Conservation (phyloP, 2,888 invertebrate genomes). For the Pachydiplax longipennis region DNA sequence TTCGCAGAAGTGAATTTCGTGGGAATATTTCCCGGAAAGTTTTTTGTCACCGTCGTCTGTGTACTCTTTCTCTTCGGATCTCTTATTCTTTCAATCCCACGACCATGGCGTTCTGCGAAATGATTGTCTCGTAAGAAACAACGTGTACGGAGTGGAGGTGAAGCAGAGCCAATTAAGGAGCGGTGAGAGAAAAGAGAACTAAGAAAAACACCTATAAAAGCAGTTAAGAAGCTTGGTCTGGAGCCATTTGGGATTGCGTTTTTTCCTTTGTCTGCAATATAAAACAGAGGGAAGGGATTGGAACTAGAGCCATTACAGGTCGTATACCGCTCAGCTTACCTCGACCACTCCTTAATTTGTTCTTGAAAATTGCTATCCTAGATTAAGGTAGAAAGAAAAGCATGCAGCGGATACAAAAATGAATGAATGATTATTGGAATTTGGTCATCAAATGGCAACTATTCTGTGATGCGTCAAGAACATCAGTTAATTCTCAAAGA, state of each 20-base stretch:
- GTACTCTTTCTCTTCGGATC: background rate
- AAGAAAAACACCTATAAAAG: background rate
- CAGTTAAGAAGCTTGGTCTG: background rate
- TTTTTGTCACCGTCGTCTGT: background rate
- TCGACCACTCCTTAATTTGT: too few relatives aligned
- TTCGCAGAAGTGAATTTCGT: too few relatives aligned
- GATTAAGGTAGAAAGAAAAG: too few relatives aligned
- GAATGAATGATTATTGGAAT: too few relatives aligned
- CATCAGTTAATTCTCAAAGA: too few relatives aligned
- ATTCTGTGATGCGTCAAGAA: too few relatives aligned
- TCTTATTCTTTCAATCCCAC: background rate
- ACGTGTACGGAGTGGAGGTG: background rate
- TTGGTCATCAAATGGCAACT: too few relatives aligned
- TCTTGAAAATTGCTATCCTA: too few relatives aligned
- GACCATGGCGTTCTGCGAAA: slow-evolving; percentile 20
- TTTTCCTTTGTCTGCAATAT: background rate
- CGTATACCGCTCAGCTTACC: background rate
- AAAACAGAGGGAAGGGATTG: background rate
- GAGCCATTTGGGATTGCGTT: background rate
- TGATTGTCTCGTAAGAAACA: background rate
- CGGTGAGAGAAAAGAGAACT: background rate
- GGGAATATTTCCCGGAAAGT: background rate
- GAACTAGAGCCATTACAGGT: background rate
- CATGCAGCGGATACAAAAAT: too few relatives aligned
- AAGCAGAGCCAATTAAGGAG: background rate